Evolutionary conservation across 2,797 vertebrate genomes (phyloP), one percentile per base, ranked within the genome.

Genomic region (Falco peregrinus): DNA sequence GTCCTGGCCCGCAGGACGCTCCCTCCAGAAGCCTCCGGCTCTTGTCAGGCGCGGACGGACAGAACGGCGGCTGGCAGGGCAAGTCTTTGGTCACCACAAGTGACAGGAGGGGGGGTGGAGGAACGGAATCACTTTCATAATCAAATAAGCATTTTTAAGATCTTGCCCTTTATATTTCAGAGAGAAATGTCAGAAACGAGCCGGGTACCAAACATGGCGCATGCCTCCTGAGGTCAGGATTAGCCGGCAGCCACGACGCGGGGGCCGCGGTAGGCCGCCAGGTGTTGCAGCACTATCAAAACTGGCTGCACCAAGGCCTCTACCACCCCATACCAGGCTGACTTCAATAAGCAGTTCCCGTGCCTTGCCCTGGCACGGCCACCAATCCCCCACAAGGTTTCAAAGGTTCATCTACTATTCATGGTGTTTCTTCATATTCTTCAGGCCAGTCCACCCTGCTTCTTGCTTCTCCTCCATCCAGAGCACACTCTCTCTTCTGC

Each of bases 1-100:
- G 2, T 8, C 22, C n/a, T 1, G 11, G 13, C 15, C 84, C 1
- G 54, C 1, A 15, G 16, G n/a, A 14, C 16, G 22, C n/a, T 7
- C 24, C 13, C 41, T 21, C 7, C 56, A n/a, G 54, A 53, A 45
- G 29, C 17, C 50, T 41, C 60, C 1, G 28, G 39, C 8, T 47
- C 3, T n/a, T 6, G 59, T 19, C 64, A 18, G 41, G 4, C 20
- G 3, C 13, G 2, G 54, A 2, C 39, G 39, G 39, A 39, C 50
- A 11, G 37, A 50, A 13, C 6, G 9, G 54, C 31, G 16, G 51
- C 76, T 35, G 10, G 59, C 39, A 39, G 39, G 29, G 24, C 4
- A 51, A 26, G 29, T 6, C 31, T 6, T 16, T 2, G 12, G 56
- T 19, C 33, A 35, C 70, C 54, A 9, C 29, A n/a, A 25, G 25